Evolutionary conservation across 1,140 invertebrate genomes (phyloP).

Genomic region (Aphidius ervi): DNA sequence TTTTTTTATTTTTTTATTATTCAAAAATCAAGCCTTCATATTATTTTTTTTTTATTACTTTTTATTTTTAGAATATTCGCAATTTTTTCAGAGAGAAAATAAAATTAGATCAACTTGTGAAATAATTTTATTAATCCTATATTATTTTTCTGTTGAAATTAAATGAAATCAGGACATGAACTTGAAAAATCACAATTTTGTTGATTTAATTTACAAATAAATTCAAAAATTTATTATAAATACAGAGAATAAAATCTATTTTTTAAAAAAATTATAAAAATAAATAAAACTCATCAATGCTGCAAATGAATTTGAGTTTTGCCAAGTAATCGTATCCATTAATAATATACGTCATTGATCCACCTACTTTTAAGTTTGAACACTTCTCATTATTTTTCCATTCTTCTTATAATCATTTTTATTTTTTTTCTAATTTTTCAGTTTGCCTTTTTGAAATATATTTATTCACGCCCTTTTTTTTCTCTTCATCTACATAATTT

Average conservation of each 20-base stretch:
- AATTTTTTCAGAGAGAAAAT: neutral
- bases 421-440: neutral
- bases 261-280: slow-evolving; percentile 29
- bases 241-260: neutral
- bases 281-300: neutral
- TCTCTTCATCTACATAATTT: neutral
- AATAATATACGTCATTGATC: slow-evolving; percentile 38
- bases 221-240: neutral
- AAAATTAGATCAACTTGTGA: neutral
- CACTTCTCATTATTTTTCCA: slow-evolving; percentile 11
- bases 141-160: no score
- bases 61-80: neutral
- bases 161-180: no score
- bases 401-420: neutral
- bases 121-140: no score
- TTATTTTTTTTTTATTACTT: neutral
- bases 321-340: slow-evolving; percentile 49
- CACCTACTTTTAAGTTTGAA: slow-evolving; percentile 28
- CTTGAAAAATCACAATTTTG: no score
- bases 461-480: slow-evolving; percentile 11
- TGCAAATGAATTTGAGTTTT: slow-evolving; percentile 42
- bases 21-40: neutral
- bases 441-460: neutral
- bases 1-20: slow-evolving; percentile 6
- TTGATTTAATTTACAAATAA: no score